Conservation (phyloP, 1,140 invertebrate genomes). For the Drosophila mayri region DNA sequence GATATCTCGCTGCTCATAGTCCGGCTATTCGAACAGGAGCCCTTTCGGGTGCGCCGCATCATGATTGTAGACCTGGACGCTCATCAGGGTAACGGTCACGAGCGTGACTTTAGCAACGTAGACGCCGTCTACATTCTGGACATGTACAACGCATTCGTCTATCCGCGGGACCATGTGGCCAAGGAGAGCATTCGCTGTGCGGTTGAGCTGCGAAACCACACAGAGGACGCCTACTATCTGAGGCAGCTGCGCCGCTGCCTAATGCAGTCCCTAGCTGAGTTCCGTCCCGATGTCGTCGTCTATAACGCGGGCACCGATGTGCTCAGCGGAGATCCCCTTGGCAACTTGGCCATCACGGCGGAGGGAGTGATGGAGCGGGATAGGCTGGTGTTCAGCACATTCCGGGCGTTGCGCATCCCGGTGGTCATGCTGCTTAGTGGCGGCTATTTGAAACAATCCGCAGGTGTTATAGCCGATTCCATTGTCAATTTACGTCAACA, state of each 20-base stretch:
- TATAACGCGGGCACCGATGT: conserved; percentile 96
- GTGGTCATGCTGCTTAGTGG: conserved; percentile 96
- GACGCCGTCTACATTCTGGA: conserved; percentile 93
- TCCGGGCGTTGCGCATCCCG: conserved; percentile 88
- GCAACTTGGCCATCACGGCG: conserved; percentile 88
- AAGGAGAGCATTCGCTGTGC: conserved; percentile 91
- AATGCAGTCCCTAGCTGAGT: conserved; percentile 89
- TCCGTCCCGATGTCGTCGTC: conserved; percentile 91
- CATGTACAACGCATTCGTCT: conserved; percentile 93
- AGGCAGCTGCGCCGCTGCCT: conserved; percentile 88
- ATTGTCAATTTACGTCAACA: conserved; percentile 89
- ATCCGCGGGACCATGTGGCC: conserved; percentile 91
- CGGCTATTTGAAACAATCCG: conserved; percentile 91
- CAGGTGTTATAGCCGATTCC: conserved; percentile 92
- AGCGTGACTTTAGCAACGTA: conserved; percentile 91
- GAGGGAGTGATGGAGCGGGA: conserved; percentile 93
- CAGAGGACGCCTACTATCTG: conserved; percentile 91
- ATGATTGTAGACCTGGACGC: conserved; percentile 97
- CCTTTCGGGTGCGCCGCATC: conserved; percentile 87
- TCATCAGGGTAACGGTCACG: conserved; percentile 96
- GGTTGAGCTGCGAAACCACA: conserved; percentile 89
- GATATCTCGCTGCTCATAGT: conserved; percentile 93
- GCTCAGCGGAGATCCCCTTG: conserved; percentile 91
- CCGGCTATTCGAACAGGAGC: conserved; percentile 88
- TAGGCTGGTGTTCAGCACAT: conserved; percentile 92